Percentiles rank a stretch among this genome's conserved stretches.
These are phyloP conservation scores for Atopsyche davidsoni DNA, from an alignment of 1,140 invertebrate species.

Conservation along the genomic window DNA sequence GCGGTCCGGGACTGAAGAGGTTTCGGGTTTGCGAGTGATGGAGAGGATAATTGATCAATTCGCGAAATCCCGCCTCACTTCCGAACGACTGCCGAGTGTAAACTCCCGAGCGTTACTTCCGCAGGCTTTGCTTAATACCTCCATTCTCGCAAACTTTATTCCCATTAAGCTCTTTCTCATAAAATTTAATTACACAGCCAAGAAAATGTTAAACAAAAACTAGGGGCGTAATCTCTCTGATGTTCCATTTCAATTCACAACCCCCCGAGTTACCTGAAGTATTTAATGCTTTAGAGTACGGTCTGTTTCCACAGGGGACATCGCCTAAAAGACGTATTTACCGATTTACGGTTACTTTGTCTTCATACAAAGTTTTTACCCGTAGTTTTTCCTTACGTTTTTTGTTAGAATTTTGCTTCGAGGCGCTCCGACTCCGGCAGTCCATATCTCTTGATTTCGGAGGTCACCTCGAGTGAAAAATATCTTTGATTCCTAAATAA, in stretches of 20 bases:
- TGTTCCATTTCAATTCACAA: constrained; percentile 30
- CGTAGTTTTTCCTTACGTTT: constrained; percentile 11
- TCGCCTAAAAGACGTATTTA: constrained; percentile 24
- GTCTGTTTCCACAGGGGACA: constrained; percentile 22
- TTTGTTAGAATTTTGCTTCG: constrained; percentile 5
- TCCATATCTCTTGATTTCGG: constrained; percentile 29
- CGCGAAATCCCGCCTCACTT: constrained; percentile 11
- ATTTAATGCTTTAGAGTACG: constrained; percentile 20
- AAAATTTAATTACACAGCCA: constrained; percentile 28
- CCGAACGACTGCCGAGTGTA: constrained; percentile 3
- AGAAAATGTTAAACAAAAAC: constrained; percentile 29
- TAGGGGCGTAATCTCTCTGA: constrained; percentile 27
- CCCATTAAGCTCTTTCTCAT: constrained; percentile 27
- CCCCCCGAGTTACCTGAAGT: constrained; percentile 25
- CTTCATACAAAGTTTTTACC: constrained; percentile 29
- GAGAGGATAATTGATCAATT: constrained; percentile 11
- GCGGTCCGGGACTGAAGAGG: too few species aligned
- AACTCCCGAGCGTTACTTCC: constrained; percentile 23
- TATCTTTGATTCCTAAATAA: constrained; percentile 28
- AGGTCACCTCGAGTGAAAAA: constrained; percentile 26
- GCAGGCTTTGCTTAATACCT: constrained; percentile 23
- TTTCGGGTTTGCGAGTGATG: too few species aligned
- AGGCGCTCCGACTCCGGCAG: background rate
- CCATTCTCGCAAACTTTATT: constrained; percentile 26
- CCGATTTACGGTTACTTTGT: constrained; percentile 32